Percentiles rank a stretch among this genome's conserved stretches.
Conservation (phyloP, 2,113 vertebrate species). For the Heloderma charlesbogerti region DNA sequence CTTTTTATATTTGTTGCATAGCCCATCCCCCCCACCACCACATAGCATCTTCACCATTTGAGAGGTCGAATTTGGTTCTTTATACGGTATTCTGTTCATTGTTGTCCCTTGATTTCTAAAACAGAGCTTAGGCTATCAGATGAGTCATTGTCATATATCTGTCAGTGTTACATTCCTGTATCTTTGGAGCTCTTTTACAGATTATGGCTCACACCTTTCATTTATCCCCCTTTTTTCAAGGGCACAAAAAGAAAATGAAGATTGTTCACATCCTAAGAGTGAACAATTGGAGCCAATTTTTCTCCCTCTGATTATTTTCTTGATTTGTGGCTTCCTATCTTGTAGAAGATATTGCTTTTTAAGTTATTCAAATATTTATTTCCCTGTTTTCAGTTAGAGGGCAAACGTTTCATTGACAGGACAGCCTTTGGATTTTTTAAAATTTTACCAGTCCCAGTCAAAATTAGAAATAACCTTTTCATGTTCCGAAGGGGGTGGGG, state of each 20-base stretch:
- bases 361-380: slow-evolving; percentile 5
- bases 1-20: neutral
- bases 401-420: slow-evolving; percentile 27
- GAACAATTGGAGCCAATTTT: slow-evolving; percentile 30
- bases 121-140: slow-evolving; percentile 42
- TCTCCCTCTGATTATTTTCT: slow-evolving; percentile 21
- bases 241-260: slow-evolving; percentile 52
- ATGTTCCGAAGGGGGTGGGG: neutral
- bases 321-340: slow-evolving; percentile 49
- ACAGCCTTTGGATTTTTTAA: neutral
- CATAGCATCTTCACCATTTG: neutral
- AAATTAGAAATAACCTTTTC: neutral
- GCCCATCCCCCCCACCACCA: neutral
- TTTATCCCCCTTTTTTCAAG: slow-evolving; percentile 32
- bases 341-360: slow-evolving; percentile 34
- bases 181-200: slow-evolving; percentile 21
- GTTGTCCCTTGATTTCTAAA: neutral
- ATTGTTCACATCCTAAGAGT: slow-evolving; percentile 22
- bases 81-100: slow-evolving; percentile 17
- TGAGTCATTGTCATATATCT: slow-evolving; percentile 48
- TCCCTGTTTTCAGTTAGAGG: slow-evolving; percentile 18
- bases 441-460: neutral
- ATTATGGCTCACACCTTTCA: slow-evolving; percentile 30
- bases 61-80: slow-evolving; percentile 8
- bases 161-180: slow-evolving; percentile 45